phyloP scores from a whole-genome alignment of 2,797 vertebrate species.

The Acanthis flammea region DNA sequence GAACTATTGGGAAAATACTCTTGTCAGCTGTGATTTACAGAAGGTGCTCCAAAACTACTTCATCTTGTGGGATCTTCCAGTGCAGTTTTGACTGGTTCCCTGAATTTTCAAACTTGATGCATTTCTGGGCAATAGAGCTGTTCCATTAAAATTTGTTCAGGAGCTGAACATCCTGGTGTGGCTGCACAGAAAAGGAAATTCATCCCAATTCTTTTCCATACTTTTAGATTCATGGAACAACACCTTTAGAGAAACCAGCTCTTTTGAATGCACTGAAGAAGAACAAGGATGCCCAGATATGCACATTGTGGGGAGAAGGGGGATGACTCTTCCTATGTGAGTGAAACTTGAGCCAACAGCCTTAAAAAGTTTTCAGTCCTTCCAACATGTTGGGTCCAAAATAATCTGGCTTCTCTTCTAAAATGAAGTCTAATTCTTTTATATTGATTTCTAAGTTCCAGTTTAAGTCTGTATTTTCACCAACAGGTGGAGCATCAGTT shows the following conservation, averaged over 20 bases:
- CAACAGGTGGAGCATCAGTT: constrained; percentile 32
- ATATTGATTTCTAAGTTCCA: not conserved
- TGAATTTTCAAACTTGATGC: not conserved
- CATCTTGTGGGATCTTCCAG: not conserved
- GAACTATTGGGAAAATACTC: not conserved
- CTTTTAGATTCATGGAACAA: not conserved
- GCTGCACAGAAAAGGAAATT: not conserved
- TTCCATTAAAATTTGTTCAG: not conserved
- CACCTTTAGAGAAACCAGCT: not conserved
- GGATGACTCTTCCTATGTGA: not conserved
- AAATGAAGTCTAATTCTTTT: not conserved
- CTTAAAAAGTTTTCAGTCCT: not conserved
- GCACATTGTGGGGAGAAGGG: not conserved
- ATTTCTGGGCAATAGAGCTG: not conserved
- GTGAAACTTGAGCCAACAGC: not conserved
- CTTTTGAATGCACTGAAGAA: not conserved
- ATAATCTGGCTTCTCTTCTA: not conserved
- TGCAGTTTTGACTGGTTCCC: not conserved
- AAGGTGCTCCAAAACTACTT: not conserved
- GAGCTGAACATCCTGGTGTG: not conserved
- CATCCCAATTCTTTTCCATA: not conserved
- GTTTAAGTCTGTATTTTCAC: not conserved
- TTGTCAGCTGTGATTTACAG: not conserved
- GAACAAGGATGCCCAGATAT: not conserved
- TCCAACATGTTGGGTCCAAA: not conserved